phyloP scores from a whole-genome alignment of 2,113 vertebrate species.

The Dendropsophus ebraccatus region DNA sequence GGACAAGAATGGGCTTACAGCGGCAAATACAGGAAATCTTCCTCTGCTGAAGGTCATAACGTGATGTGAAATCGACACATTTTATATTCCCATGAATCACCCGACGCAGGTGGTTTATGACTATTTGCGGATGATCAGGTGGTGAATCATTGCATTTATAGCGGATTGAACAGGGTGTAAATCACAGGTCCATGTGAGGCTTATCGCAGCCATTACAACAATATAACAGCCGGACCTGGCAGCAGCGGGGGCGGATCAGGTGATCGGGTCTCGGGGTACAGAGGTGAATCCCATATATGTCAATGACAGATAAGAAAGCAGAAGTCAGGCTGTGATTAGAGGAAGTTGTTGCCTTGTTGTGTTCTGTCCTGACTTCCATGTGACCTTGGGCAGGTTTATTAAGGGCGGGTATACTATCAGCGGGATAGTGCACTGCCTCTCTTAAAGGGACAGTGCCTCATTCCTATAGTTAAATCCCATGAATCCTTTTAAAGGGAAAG shows the following conservation, averaged over 20 bases:
- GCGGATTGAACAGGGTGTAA: too few species aligned
- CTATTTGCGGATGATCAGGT: too few species aligned
- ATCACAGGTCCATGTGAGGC: neutral
- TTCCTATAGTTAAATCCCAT: neutral
- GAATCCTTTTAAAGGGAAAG: too few species aligned
- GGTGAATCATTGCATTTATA: too few species aligned
- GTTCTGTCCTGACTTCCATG: neutral
- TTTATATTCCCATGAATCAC: too few species aligned
- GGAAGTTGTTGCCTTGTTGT: neutral
- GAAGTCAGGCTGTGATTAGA: constrained; percentile 14
- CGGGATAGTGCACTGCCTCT: neutral
- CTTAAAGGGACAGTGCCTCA: neutral
- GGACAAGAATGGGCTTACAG: too few species aligned
- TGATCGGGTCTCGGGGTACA: neutral
- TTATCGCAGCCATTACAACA: neutral
- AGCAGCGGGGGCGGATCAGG: neutral
- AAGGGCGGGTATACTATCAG: neutral
- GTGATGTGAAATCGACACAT: too few species aligned
- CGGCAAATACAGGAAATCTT: too few species aligned
- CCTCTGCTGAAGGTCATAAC: too few species aligned
- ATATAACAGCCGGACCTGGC: neutral
- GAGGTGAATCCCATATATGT: neutral
- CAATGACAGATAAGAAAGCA: neutral
- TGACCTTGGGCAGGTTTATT: constrained; percentile 29
- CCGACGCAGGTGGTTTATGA: too few species aligned